Conservation (phyloP, 2,888 invertebrate genomes). For the Plagodis pulveraria region DNA sequence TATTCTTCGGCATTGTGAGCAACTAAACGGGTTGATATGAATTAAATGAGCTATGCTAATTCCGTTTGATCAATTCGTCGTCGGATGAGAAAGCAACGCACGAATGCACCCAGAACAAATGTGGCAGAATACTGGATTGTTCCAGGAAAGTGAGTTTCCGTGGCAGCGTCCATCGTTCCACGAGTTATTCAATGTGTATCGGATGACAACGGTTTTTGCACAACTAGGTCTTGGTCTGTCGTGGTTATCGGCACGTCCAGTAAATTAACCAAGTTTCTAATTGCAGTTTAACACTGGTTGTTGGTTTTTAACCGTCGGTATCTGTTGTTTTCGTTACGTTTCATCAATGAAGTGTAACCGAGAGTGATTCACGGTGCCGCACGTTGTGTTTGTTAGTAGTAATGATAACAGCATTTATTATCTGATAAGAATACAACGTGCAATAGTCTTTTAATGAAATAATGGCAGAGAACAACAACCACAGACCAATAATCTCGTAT, state of each 20-base stretch:
- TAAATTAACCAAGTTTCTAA: conserved; percentile 57
- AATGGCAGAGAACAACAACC: no score
- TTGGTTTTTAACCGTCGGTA: conserved; percentile 36
- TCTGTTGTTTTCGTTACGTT: conserved; percentile 34
- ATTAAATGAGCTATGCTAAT: conserved; percentile 44
- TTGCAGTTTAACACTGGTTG: conserved; percentile 40
- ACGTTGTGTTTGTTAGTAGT: conserved; percentile 17
- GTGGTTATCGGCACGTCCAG: conserved; percentile 56
- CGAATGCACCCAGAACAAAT: conserved; percentile 64
- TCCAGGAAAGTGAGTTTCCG: conserved; percentile 62
- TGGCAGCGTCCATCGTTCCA: conserved; percentile 41
- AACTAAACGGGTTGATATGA: conserved; percentile 7
- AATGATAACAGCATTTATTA: conserved; percentile 24
- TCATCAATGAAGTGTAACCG: conserved; percentile 39
- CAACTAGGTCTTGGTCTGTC: conserved; percentile 65
- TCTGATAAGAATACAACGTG: conserved; percentile 18
- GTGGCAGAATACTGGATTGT: conserved; percentile 66
- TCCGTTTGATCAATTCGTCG: conserved; percentile 61
- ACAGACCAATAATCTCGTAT: no score
- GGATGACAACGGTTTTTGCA: conserved; percentile 73
- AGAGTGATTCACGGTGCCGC: conserved; percentile 29
- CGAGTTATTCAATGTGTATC: conserved; percentile 59
- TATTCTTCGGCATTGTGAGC: conserved; percentile 1
- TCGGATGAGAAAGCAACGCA: conserved; percentile 66
- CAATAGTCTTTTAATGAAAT: no score